phyloP scores from a whole-genome alignment of 1,140 invertebrate species.

The Drosophila paulistorum region DNA sequence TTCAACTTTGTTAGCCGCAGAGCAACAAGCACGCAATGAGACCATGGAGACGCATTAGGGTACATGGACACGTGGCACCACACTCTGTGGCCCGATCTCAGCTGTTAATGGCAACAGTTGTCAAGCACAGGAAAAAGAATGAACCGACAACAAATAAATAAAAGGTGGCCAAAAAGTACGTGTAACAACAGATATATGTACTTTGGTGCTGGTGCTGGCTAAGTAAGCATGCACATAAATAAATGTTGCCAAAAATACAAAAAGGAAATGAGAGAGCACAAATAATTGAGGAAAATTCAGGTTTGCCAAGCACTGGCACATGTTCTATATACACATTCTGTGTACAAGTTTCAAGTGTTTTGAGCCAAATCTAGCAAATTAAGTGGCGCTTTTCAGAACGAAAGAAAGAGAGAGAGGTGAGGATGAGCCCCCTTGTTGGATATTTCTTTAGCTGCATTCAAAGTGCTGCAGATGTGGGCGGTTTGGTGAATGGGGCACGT shows the following conservation, averaged over 20 bases:
- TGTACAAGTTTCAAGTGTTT: constrained; percentile 37
- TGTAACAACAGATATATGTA: neutral
- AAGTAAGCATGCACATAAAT: constrained; percentile 52
- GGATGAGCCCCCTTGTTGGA: constrained; percentile 9
- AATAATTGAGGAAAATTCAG: constrained; percentile 28
- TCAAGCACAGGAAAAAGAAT: constrained; percentile 33
- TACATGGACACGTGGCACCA: constrained; percentile 60
- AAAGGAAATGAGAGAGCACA: constrained; percentile 27
- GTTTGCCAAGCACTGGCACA: constrained; percentile 18
- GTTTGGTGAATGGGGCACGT: constrained; percentile 16
- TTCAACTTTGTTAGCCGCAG: constrained; percentile 63
- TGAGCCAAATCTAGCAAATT: constrained; percentile 66
- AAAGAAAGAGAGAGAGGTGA: neutral
- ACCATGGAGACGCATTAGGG: constrained; percentile 74
- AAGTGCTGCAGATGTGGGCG: constrained; percentile 54
- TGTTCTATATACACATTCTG: constrained; percentile 24
- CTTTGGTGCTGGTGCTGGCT: too few species aligned
- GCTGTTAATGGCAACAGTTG: constrained; percentile 81
- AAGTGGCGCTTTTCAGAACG: constrained; percentile 51
- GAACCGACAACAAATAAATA: constrained; percentile 32
- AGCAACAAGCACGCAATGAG: constrained; percentile 60
- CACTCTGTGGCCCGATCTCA: constrained; percentile 44
- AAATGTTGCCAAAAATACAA: constrained; percentile 38
- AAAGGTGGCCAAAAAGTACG: constrained; percentile 10
- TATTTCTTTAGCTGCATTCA: constrained; percentile 63